Evolutionary conservation across 2,113 vertebrate species (phyloP).

Genomic region (Gopherus evgoodei): DNA sequence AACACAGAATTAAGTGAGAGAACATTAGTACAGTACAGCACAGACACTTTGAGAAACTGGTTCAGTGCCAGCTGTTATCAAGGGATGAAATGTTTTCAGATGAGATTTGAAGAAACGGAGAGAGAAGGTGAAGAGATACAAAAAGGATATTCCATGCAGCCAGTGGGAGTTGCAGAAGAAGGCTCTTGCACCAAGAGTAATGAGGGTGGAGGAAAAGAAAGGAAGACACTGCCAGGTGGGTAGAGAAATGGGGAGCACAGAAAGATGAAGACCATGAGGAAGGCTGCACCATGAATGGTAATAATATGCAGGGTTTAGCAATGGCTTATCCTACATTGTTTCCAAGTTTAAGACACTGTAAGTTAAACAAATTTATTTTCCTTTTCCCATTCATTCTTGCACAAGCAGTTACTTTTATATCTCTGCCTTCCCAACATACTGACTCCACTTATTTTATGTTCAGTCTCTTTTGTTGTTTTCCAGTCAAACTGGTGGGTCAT

Average conservation of each 20-base stretch:
- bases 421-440: not conserved
- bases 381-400: not conserved
- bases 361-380: not conserved
- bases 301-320: not conserved
- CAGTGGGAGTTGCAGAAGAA: not conserved
- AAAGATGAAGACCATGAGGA: fast-evolving
- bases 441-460: not conserved
- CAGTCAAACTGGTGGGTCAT: slow-evolving; percentile 25
- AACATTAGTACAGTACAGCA: not conserved
- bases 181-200: not conserved
- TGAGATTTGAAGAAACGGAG: not conserved
- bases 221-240: not conserved
- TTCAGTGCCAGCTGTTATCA: not conserved
- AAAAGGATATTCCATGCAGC: not conserved
- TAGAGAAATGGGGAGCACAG: fast-evolving
- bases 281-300: fast-evolving
- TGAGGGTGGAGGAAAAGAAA: not conserved
- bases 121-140: not conserved
- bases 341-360: not conserved
- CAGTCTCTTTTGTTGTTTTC: not conserved
- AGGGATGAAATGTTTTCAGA: not conserved
- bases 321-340: not conserved
- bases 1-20: not conserved
- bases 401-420: not conserved
- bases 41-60: not conserved